A percentile compares a stretch with the other conserved stretches of the same genome.
Conservation (phyloP, 2,113 vertebrate species). For the Carollia perspicillata region DNA sequence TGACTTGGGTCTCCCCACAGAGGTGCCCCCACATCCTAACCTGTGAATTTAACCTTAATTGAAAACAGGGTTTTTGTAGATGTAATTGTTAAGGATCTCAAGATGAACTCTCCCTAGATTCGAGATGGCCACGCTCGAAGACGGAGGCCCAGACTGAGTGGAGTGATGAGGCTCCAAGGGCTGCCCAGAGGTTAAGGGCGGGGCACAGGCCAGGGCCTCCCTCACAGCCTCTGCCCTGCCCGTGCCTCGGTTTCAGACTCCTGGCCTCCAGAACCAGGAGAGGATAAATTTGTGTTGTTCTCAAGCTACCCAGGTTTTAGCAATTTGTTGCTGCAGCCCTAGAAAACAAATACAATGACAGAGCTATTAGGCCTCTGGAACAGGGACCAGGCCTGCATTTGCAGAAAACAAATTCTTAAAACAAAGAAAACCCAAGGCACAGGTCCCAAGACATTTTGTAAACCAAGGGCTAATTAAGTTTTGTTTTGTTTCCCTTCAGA, state of each 20-base stretch:
- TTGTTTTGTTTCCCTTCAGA: not conserved
- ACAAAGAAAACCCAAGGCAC: not conserved
- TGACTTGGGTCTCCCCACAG: not conserved
- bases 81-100: not conserved
- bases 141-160: not conserved
- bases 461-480: not conserved
- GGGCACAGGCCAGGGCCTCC: not conserved
- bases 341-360: not conserved
- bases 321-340: not conserved
- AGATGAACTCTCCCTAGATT: not conserved
- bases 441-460: not conserved
- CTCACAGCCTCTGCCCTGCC: not conserved
- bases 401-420: conserved; percentile 3
- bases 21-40: not conserved
- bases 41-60: not conserved
- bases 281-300: not conserved
- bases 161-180: fast-evolving
- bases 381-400: too few relatives aligned
- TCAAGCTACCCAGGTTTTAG: not conserved
- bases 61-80: not conserved
- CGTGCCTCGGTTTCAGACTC: not conserved
- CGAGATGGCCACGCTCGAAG: not conserved
- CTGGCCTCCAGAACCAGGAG: not conserved
- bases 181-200: fast-evolving
- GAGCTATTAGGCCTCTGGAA: not conserved